These are phyloP conservation scores for Dione vanillae DNA, from an alignment of 2,888 invertebrate genomes.

Conservation along the genomic window DNA sequence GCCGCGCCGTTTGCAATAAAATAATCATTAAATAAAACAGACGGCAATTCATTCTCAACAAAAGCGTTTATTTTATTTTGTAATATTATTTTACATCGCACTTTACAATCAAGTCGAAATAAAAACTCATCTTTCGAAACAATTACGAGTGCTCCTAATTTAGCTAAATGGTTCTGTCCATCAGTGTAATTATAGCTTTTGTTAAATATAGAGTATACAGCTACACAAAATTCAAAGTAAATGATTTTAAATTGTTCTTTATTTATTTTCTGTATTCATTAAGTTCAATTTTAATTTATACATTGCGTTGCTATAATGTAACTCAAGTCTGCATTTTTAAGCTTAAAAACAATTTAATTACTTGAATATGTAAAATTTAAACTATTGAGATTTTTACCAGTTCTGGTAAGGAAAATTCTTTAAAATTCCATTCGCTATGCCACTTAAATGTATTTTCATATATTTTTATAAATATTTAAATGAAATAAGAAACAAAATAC, in stretches of 20 bases:
- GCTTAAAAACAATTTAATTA: too few species aligned
- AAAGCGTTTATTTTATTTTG: conserved; percentile 35
- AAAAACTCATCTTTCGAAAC: conserved; percentile 28
- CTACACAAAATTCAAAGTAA: not conserved
- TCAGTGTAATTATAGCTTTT: conserved; percentile 4
- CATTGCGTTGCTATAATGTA: too few species aligned
- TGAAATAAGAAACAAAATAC: too few species aligned
- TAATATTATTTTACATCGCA: conserved; percentile 35
- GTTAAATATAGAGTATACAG: not conserved
- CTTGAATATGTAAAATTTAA: too few species aligned
- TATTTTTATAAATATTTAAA: too few species aligned
- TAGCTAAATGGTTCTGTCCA: conserved; percentile 25
- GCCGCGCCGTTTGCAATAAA: conserved; percentile 40
- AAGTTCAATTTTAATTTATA: too few species aligned
- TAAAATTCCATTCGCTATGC: too few species aligned
- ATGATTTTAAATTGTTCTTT: not conserved
- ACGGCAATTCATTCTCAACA: conserved; percentile 33
- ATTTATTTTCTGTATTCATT: not conserved
- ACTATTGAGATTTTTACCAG: too few species aligned
- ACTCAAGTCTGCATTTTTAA: too few species aligned
- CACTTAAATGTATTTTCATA: too few species aligned
- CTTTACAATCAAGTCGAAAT: conserved; percentile 30
- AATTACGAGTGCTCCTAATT: conserved; percentile 32
- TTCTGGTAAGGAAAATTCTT: too few species aligned
- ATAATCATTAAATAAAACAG: conserved; percentile 45